Evolutionary conservation across 2,797 vertebrate genomes (phyloP), one percentile per base, ranked within the genome.

Genomic region (Aquila chrysaetos): DNA sequence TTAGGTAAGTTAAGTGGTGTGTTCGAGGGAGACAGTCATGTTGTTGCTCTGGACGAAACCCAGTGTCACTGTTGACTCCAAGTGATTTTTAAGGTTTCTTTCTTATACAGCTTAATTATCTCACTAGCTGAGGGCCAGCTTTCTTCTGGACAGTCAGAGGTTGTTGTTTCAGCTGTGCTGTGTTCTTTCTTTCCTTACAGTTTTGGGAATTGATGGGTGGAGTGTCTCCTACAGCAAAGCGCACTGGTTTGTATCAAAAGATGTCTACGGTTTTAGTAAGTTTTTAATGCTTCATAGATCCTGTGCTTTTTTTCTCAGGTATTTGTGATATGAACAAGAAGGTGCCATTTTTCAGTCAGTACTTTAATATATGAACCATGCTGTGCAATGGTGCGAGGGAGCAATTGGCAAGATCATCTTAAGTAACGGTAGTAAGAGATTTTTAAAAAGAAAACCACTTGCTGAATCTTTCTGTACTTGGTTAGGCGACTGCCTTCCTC

Each of bases 21-120:
- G 48, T 61, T 73, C 0, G 2, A 41, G 17, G 14, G 43, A 67
- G 49, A 28, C 28, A 39, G 13, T 56, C 10, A 8, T 20, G 17
- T 25, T 61, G 53, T 22, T 78, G 18, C 17, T 70, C 63, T 44
- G n/a, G 18, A 24, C 44, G 44, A 67, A 90, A 68, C 24, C 15
- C 0, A 0, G 23, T 27, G n/a, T 57, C 63, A n/a, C 37, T 46
- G 19, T 59, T 15, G 14, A 18, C 37, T 75, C 14, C 31, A 41
- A 57, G 59, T n/a, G 43, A n/a, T 79, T 78, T 48, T 57, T 61
- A 80, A 59, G 54, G 17, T 74, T 53, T 75, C 16, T 74, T 80
- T 84, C 48, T 67, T 56, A 13, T 23, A 30, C 46, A 37, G 57
- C 37, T 60, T 56, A 65, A 33, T 25, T 39, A 87, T 37, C 33